Percentiles rank a stretch among this genome's conserved stretches.
Evolutionary conservation across 2,888 invertebrate species (phyloP).

Genomic region (Agrochola circellaris): DNA sequence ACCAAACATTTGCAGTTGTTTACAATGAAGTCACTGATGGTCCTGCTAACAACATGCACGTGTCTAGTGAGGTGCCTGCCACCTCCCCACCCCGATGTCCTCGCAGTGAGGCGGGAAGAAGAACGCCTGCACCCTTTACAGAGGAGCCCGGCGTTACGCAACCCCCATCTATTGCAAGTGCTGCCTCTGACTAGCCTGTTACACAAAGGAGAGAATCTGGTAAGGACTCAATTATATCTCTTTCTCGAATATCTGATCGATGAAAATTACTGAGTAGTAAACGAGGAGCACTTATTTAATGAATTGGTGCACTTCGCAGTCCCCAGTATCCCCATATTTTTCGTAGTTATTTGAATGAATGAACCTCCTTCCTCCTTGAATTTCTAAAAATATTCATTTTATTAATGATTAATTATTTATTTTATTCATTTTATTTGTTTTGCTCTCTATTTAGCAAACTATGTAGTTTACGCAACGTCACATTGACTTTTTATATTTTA

Average conservation of each 20-base stretch:
- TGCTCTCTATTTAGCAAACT: conserved; percentile 21
- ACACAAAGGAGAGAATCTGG: conserved; percentile 91
- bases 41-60: conserved; percentile 73
- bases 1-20: conserved; percentile 38
- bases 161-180: conserved; percentile 89
- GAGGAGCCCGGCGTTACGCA: conserved; percentile 91
- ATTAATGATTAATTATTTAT: no score
- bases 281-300: background rate
- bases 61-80: conserved; percentile 76
- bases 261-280: background rate
- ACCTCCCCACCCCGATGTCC: conserved; percentile 91
- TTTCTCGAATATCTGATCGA: background rate
- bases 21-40: conserved; percentile 72
- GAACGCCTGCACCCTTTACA: conserved; percentile 89
- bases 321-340: background rate
- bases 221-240: conserved; percentile 69
- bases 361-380: background rate
- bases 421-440: background rate
- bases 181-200: conserved; percentile 91
- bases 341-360: background rate
- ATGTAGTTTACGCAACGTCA: background rate
- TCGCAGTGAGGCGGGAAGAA: conserved; percentile 90
- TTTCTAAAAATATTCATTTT: background rate
- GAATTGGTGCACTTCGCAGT: background rate
- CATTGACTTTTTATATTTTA: conserved; percentile 25